Percentiles rank a stretch among this genome's conserved stretches.
phyloP scores from a whole-genome alignment of 2,888 invertebrate species.

The Andrena camellia region DNA sequence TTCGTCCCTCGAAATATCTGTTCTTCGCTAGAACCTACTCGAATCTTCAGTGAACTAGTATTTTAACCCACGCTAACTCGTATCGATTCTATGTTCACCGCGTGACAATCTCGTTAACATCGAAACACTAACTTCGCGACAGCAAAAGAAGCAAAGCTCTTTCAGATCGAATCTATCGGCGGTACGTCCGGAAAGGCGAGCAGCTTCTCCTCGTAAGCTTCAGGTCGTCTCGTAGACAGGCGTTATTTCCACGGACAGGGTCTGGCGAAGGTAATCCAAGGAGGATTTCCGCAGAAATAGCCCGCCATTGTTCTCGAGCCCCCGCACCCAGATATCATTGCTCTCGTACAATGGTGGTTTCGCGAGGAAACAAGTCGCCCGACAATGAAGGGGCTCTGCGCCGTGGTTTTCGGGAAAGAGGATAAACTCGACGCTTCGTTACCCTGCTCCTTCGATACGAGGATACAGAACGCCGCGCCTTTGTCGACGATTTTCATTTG shows the following conservation, averaged over 20 bases:
- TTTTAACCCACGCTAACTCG: too few relatives aligned
- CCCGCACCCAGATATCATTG: slow-evolving; percentile 46
- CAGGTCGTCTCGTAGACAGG: slow-evolving; percentile 13
- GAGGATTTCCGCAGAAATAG: slow-evolving; percentile 45
- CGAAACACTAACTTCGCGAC: slow-evolving; percentile 1
- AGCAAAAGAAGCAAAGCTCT: neutral
- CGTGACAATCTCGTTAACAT: slow-evolving; percentile 1
- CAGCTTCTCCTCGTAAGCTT: slow-evolving; percentile 23
- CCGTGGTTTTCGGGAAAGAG: neutral
- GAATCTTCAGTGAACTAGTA: too few relatives aligned
- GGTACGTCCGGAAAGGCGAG: slow-evolving; percentile 6
- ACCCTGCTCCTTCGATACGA: neutral
- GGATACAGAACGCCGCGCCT: neutral
- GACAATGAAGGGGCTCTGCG: slow-evolving; percentile 13
- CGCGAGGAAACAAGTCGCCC: slow-evolving; percentile 25
- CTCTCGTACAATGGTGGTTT: slow-evolving; percentile 32
- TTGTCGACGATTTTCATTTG: neutral
- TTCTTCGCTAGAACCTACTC: too few relatives aligned
- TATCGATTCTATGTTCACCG: slow-evolving; percentile 13
- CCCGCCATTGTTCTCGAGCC: slow-evolving; percentile 54
- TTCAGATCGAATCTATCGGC: neutral
- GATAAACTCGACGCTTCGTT: slow-evolving; percentile 17
- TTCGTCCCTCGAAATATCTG: too few relatives aligned
- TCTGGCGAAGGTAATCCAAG: slow-evolving; percentile 48
- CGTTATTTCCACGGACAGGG: slow-evolving; percentile 42